Evolutionary conservation across 2,888 invertebrate genomes (phyloP), one percentile per base, ranked within the genome.

Genomic region (Trichogramma dendrolimi): DNA sequence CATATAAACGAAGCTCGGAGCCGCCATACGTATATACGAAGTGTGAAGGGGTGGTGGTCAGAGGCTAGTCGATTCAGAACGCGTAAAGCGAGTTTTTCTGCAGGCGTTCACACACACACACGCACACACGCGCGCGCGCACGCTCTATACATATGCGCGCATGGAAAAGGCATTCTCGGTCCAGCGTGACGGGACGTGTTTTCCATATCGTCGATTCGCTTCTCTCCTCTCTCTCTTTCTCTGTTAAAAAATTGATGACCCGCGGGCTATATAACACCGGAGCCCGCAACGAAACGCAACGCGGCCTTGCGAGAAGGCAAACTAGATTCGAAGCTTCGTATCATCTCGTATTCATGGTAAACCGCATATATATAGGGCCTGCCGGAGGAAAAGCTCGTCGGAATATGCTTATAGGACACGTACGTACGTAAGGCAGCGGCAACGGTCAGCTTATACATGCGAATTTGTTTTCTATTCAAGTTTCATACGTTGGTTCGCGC

Each of bases 341-440:
- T 27, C 76, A 78, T 79, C 71, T 75, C 63, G 78, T 78, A 79
- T 79, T 79, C 79, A 79, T 79, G 75, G 73, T 75, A 73, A 70
- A 43, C 46, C 60, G 56, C 27, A 27, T 27, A 27, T 2, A 27
- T 27, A 27, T 27, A 27, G 27, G 27, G 27, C 27, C 27, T 27
- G 27, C 27, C 27, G 27, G 27, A 27, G 27, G 27, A 27, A 27
- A 27, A 27, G 27, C 27, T 27, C 27, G 27, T 27, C 27, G 27
- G 27, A 27, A 27, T 27, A 27, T 27, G 27, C 27, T 27, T 27
- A 27, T 27, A 27, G 27, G 27, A 27, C 27, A 27, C 27, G 27
- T 27, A 27, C 27, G 27, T 27, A 27, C 27, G 27, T 27, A 27
- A 27, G 27, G 27, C 27, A 27, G 27, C 27, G 27, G 27, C 2